These are phyloP conservation scores for Halotydeus destructor DNA, from an alignment of 1,140 invertebrate genomes.

Conservation along the genomic window DNA sequence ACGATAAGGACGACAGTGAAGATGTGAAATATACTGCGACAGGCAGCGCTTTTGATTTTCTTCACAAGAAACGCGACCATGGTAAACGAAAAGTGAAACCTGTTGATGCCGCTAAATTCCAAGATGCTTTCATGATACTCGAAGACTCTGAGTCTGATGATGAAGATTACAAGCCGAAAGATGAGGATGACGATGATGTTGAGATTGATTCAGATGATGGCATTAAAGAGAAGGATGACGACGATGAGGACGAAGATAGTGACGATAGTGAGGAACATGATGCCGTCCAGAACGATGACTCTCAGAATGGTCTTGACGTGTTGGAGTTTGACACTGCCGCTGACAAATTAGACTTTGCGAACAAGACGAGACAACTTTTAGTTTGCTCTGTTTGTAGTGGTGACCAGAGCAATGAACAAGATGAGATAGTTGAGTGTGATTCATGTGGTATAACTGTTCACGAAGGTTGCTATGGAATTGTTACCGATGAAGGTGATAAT, in stretches of 20 bases:
- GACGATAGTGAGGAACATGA: conserved; percentile 14
- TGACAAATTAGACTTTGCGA: conserved; percentile 31
- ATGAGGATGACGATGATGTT: conserved; percentile 15
- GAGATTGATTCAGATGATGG: conserved; percentile 18
- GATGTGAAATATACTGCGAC: too few species aligned
- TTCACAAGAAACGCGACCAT: conserved; percentile 55
- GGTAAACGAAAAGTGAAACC: conserved; percentile 62
- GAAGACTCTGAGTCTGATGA: conserved; percentile 18
- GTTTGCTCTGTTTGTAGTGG: conserved; percentile 85
- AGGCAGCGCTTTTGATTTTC: too few species aligned
- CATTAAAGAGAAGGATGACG: conserved; percentile 14
- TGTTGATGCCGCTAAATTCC: not conserved
- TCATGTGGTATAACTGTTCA: conserved; percentile 84
- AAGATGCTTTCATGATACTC: not conserved
- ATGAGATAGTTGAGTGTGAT: conserved; percentile 94
- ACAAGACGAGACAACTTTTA: conserved; percentile 21
- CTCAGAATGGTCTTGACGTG: conserved; percentile 80
- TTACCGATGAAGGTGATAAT: conserved; percentile 36
- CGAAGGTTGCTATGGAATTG: conserved; percentile 87
- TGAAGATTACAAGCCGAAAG: conserved; percentile 17
- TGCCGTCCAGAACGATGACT: conserved; percentile 45
- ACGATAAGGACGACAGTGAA: too few species aligned
- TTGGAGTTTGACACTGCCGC: conserved; percentile 41
- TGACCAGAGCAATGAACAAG: conserved; percentile 54
- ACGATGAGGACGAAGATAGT: conserved; percentile 11